Base-by-base conservation (phyloP, 2,888 invertebrate species). In the Erebia palarica region DNA sequence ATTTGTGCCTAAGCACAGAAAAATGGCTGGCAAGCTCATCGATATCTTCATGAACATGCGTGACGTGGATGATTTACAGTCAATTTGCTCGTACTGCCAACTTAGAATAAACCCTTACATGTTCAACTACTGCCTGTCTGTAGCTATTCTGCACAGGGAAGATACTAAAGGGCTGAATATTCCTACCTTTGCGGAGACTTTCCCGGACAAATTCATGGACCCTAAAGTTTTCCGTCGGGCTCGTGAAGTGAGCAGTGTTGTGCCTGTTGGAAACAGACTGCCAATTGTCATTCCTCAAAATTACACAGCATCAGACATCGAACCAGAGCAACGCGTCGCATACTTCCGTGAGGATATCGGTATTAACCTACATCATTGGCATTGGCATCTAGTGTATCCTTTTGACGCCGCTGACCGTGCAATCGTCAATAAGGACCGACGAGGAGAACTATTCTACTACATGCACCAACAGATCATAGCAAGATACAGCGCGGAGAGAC, bases 301-400 rank as follows among this genome's bases (percentile, higher is more conserved):
- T 88, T 97, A 95, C 84, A 96, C 97, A 0, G 97, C 97, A 0
- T 95, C 95, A 0, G 94, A 95, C 75, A 80, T 93, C 3, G 97
- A 97, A 79, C 95, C 95, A 1, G 97, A 98, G 80, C 97, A 97
- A 85, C 94, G 96, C 7, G 86, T 97, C 73, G 96, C 97, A 47
- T 98, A 97, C 88, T 97, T 96, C 94, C 95, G 97, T 57, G 97
- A 97, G 84, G 97, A 97, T 86, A 92, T 97, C 73, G 97, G 97
- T 76, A 94, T 97, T 78, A 97, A 97, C 89, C 95, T 97, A 66
- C 97, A 97, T 85, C 97, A 98, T 84, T 98, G 97, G 97, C 97
- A 97, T 84, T 97, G 97, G 97, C 97, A 98, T 86, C 94, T 97
- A 77, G 97, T 97, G 2, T 97, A 97, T 85, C 97, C 97, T 0